A percentile compares a stretch with the other conserved stretches of the same genome.
These are phyloP conservation scores for Pseudolycoriella hygida DNA, from an alignment of 2,888 invertebrate species.

Conservation along the genomic window DNA sequence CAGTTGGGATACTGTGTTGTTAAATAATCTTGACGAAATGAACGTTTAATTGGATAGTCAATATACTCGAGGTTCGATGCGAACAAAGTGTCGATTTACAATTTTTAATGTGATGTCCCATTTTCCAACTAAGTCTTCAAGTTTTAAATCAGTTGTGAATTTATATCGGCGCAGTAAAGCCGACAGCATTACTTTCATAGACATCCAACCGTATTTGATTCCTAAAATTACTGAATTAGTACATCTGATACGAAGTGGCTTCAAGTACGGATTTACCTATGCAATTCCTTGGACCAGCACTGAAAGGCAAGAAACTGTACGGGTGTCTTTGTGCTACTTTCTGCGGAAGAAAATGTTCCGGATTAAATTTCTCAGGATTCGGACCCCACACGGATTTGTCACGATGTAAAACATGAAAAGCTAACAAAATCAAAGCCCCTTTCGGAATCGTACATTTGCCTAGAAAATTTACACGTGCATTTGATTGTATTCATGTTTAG, in stretches of 20 bases:
- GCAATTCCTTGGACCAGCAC: slow-evolving; percentile 9
- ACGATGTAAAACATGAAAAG: slow-evolving; percentile 9
- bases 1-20: too few species aligned
- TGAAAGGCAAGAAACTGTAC: slow-evolving; percentile 9
- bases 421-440: slow-evolving; percentile 7
- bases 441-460: slow-evolving; percentile 8
- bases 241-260: too few species aligned
- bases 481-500: too few species aligned
- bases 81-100: neutral
- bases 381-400: slow-evolving; percentile 9
- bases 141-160: slow-evolving; percentile 13
- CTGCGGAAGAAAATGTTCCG: slow-evolving; percentile 10
- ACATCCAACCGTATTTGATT: slow-evolving; percentile 14
- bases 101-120: slow-evolving; percentile 15
- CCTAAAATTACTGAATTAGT: neutral
- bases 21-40: too few species aligned
- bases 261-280: too few species aligned
- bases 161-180: slow-evolving; percentile 13
- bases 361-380: slow-evolving; percentile 9
- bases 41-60: too few species aligned
- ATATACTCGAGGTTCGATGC: neutral
- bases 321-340: slow-evolving; percentile 8
- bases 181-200: slow-evolving; percentile 13
- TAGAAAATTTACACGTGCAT: too few species aligned
- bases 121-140: slow-evolving; percentile 14